phyloP scores from a whole-genome alignment of 2,113 vertebrate species.

The Anas platyrhynchos region DNA sequence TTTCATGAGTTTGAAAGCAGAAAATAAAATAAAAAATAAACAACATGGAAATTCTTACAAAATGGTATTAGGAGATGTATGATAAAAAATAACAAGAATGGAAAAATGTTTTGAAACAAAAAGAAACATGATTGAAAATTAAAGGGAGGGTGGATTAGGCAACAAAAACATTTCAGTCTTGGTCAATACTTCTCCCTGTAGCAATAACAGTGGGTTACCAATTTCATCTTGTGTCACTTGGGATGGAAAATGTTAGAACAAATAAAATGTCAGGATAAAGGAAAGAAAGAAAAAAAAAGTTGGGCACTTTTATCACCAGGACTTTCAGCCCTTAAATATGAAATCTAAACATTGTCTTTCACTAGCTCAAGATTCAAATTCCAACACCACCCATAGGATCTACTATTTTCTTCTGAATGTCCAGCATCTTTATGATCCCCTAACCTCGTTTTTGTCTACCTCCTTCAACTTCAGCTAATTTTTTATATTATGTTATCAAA shows the following conservation, averaged over 20 bases:
- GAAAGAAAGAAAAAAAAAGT: neutral
- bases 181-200: neutral
- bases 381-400: neutral
- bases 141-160: neutral
- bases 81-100: neutral
- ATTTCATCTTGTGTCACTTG: neutral
- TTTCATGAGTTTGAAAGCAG: neutral
- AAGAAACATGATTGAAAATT: neutral
- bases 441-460: neutral
- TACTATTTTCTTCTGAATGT: neutral
- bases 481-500: neutral
- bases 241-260: slow-evolving; percentile 20
- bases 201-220: neutral
- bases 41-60: neutral
- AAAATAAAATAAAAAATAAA: neutral
- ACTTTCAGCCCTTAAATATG: neutral
- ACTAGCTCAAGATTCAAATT: neutral
- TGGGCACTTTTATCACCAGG: neutral
- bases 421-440: neutral
- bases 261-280: slow-evolving; percentile 18
- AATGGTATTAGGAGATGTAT: neutral
- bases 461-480: neutral
- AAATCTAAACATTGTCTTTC: neutral
- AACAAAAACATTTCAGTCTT: neutral
- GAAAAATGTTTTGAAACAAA: slow-evolving; percentile 26